These are phyloP conservation scores for Kryptolebias ocellatus DNA, from an alignment of 2,797 vertebrate species.

Conservation along the genomic window DNA sequence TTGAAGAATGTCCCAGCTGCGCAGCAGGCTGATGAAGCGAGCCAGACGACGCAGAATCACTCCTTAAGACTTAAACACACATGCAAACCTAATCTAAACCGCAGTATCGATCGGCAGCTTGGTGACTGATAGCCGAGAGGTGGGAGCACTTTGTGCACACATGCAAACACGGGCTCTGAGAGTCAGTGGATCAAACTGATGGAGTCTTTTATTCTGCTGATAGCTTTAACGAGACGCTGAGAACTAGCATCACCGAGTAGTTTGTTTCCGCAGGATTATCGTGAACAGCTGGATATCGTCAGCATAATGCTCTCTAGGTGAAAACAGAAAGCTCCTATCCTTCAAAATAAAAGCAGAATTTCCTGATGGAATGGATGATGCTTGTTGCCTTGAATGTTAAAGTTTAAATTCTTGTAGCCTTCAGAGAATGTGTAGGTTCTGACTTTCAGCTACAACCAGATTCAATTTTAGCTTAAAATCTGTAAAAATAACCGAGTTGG, in stretches of 20 bases:
- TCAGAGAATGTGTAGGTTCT: too few species aligned
- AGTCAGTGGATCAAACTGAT: conserved; percentile 24
- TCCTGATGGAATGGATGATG: too few species aligned
- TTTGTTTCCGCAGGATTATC: not conserved
- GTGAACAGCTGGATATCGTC: not conserved
- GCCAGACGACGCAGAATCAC: conserved; percentile 30
- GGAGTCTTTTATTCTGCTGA: conserved; percentile 21
- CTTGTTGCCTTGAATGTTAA: too few species aligned
- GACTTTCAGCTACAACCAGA: too few species aligned
- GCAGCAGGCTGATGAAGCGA: conserved; percentile 26
- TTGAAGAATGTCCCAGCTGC: conserved; percentile 29
- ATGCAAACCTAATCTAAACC: conserved; percentile 42
- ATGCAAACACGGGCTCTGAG: not conserved
- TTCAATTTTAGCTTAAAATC: too few species aligned
- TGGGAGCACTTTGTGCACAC: conserved; percentile 12
- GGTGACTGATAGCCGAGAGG: conserved; percentile 27
- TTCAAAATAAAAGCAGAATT: too few species aligned
- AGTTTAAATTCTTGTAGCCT: too few species aligned
- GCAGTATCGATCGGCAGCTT: conserved; percentile 54
- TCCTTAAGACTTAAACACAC: conserved; percentile 59
- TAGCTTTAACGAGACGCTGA: conserved; percentile 9
- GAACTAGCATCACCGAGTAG: not conserved
- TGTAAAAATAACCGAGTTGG: too few species aligned
- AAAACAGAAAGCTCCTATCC: too few species aligned
- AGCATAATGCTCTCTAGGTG: not conserved